Evolutionary conservation across 2,888 invertebrate species (phyloP).

Genomic region (Monochamus alternatus): DNA sequence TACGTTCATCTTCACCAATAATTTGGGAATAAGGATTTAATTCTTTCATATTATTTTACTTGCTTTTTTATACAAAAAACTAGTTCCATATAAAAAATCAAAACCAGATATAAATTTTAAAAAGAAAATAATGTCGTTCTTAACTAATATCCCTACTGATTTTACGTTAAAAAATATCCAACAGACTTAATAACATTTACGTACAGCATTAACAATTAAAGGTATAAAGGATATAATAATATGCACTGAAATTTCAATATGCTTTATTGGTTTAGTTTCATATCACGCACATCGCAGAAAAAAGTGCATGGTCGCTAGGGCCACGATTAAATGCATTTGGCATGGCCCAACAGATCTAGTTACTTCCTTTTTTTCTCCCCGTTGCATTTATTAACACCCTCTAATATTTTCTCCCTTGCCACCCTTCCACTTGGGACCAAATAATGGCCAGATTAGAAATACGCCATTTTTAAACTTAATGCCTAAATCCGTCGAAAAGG

Average conservation of each 20-base stretch:
- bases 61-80: no score
- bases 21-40: no score
- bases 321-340: neutral
- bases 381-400: slow-evolving; percentile 54
- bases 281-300: neutral
- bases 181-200: no score
- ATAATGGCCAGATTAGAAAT: slow-evolving; percentile 57
- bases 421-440: slow-evolving; percentile 52
- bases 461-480: slow-evolving; percentile 56
- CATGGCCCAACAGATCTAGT: neutral
- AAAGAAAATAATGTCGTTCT: no score
- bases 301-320: neutral
- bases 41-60: no score
- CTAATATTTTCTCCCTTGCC: slow-evolving; percentile 46
- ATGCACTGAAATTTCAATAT: neutral
- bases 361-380: slow-evolving; percentile 50
- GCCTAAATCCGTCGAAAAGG: slow-evolving; percentile 39
- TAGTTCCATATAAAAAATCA: no score
- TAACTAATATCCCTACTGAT: no score
- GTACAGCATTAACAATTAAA: no score
- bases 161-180: no score
- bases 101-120: no score
- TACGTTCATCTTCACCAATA: no score
- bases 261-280: neutral
- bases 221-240: neutral